phyloP scores from a whole-genome alignment of 2,113 vertebrate genomes.

The Vulpes lagopus region DNA sequence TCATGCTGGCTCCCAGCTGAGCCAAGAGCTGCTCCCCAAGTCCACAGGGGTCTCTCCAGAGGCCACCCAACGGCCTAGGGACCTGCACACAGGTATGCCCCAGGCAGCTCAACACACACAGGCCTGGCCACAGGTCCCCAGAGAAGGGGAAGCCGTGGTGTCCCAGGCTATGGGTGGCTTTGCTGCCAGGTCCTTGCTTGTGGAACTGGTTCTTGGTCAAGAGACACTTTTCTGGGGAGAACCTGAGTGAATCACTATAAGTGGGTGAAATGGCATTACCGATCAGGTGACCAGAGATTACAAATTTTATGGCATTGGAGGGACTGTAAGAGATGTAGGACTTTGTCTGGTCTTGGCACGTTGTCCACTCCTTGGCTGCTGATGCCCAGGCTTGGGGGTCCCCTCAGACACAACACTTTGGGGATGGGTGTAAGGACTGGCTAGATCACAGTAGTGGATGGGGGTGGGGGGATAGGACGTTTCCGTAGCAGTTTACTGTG shows the following conservation, averaged over 20 bases:
- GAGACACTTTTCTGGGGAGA: rapidly evolving
- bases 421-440: too few species aligned
- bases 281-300: neutral
- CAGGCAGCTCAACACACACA: rapidly evolving
- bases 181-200: rapidly evolving
- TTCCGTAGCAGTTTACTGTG: too few species aligned
- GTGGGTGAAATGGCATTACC: neutral
- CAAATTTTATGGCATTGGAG: neutral
- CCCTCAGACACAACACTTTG: too few species aligned
- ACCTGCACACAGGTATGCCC: rapidly evolving
- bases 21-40: neutral
- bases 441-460: too few species aligned
- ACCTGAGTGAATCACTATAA: neutral
- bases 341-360: rapidly evolving
- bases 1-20: rapidly evolving
- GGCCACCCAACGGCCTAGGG: neutral
- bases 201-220: rapidly evolving
- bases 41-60: neutral
- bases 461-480: too few species aligned
- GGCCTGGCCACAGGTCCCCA: neutral
- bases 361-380: rapidly evolving
- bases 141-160: rapidly evolving
- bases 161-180: rapidly evolving
- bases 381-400: too few species aligned
- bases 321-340: neutral